Evolutionary conservation across 2,888 invertebrate species (phyloP).

Genomic region (Zootermopsis nevadensis): DNA sequence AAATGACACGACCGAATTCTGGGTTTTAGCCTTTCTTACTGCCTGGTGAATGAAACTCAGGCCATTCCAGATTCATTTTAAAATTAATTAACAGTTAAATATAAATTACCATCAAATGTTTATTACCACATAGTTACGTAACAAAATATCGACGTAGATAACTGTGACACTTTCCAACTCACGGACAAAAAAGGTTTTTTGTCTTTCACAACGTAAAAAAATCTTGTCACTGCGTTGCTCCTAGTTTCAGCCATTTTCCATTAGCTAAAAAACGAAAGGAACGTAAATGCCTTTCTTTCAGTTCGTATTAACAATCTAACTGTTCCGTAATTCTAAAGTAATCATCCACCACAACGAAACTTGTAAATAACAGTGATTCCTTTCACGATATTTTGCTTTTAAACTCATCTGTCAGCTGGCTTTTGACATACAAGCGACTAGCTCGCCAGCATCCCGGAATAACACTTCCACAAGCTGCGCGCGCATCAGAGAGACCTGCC

Average conservation of each 20-base stretch:
- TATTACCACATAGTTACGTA: neutral
- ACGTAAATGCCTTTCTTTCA: neutral
- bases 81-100: too few species aligned
- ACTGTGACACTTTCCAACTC: neutral
- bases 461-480: neutral
- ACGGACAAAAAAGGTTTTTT: neutral
- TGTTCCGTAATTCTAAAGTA: neutral
- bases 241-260: neutral
- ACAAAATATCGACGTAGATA: neutral
- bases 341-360: conserved; percentile 15
- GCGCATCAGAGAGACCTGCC: conserved; percentile 18
- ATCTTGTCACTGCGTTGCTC: neutral
- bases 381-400: too few species aligned
- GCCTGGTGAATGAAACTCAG: too few species aligned
- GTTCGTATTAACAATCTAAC: neutral
- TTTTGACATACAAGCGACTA: conserved; percentile 5
- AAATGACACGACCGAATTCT: too few species aligned
- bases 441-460: neutral
- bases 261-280: neutral
- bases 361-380: neutral
- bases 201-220: neutral
- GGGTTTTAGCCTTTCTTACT: too few species aligned
- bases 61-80: too few species aligned
- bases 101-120: neutral
- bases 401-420: neutral